phyloP scores from a whole-genome alignment of 2,888 invertebrate genomes.

The Mythimna vitellina region DNA sequence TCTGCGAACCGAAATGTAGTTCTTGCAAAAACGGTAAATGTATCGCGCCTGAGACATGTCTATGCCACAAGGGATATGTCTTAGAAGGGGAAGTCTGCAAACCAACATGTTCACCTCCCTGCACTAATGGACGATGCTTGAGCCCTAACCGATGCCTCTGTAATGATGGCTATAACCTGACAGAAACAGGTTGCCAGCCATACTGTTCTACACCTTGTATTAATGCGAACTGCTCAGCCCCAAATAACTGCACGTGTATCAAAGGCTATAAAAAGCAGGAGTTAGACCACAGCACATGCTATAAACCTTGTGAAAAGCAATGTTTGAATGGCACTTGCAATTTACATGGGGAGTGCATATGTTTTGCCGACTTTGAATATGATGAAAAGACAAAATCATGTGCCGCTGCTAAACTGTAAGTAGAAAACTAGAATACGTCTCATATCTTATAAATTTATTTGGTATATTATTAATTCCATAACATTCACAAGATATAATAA shows the following conservation, averaged over 20 bases:
- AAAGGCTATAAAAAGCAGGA: constrained; percentile 62
- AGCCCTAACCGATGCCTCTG: constrained; percentile 71
- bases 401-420: constrained; percentile 69
- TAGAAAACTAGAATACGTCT: constrained; percentile 31
- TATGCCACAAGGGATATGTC: constrained; percentile 50
- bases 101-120: constrained; percentile 68
- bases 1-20: constrained; percentile 36
- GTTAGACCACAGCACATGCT: constrained; percentile 64
- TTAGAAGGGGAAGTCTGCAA: constrained; percentile 50
- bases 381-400: constrained; percentile 67
- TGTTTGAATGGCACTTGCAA: constrained; percentile 74
- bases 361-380: constrained; percentile 66
- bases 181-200: constrained; percentile 51
- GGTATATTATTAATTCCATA: too few relatives aligned
- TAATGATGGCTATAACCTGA: constrained; percentile 61
- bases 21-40: constrained; percentile 62
- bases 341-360: constrained; percentile 70
- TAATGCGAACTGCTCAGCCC: constrained; percentile 76
- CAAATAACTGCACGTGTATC: constrained; percentile 72
- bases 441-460: too few relatives aligned
- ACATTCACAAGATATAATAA: too few relatives aligned
- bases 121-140: constrained; percentile 69
- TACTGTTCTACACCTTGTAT: constrained; percentile 48
- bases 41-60: constrained; percentile 53
- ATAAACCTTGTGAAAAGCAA: constrained; percentile 67